These are phyloP conservation scores for Proctacanthus coquilletti DNA, from an alignment of 1,140 invertebrate genomes.

Conservation along the genomic window DNA sequence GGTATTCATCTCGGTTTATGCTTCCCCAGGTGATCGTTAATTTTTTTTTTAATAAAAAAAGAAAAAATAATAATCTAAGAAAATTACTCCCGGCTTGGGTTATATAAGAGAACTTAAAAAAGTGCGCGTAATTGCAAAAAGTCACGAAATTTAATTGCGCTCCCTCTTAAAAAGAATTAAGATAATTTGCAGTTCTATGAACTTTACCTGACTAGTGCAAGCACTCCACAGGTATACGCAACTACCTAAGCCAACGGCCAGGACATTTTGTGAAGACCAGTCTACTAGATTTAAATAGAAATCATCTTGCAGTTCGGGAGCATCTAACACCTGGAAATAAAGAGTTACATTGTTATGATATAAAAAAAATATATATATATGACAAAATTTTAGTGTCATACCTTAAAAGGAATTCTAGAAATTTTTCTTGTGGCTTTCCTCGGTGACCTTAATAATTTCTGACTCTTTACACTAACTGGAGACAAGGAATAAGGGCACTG, in stretches of 20 bases:
- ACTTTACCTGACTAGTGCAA: slow-evolving; percentile 82
- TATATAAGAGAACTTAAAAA: too few relatives aligned
- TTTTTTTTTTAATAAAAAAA: too few relatives aligned
- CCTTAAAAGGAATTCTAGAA: slow-evolving; percentile 91
- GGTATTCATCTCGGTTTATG: too few relatives aligned
- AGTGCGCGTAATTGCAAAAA: too few relatives aligned
- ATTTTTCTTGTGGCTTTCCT: slow-evolving; percentile 92
- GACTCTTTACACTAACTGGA: slow-evolving; percentile 84
- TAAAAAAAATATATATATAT: slow-evolving; percentile 1
- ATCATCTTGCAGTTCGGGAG: slow-evolving; percentile 97
- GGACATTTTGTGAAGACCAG: slow-evolving; percentile 97
- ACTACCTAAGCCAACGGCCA: slow-evolving; percentile 94
- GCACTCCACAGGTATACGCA: slow-evolving; percentile 99
- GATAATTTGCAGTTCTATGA: too few relatives aligned
- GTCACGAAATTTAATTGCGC: too few relatives aligned
- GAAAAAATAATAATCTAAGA: too few relatives aligned
- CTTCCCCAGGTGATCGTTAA: too few relatives aligned
- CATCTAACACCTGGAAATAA: slow-evolving; percentile 62
- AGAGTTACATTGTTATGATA: slow-evolving; percentile 5
- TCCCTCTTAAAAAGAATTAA: too few relatives aligned
- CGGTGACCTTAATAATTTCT: slow-evolving; percentile 83
- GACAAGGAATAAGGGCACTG: slow-evolving; percentile 79
- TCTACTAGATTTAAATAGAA: slow-evolving; percentile 99
- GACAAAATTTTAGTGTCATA: slow-evolving; percentile 21
- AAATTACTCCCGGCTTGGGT: too few relatives aligned